These are phyloP conservation scores for Ailurus styani DNA, from an alignment of 2,113 vertebrate genomes.

Conservation along the genomic window DNA sequence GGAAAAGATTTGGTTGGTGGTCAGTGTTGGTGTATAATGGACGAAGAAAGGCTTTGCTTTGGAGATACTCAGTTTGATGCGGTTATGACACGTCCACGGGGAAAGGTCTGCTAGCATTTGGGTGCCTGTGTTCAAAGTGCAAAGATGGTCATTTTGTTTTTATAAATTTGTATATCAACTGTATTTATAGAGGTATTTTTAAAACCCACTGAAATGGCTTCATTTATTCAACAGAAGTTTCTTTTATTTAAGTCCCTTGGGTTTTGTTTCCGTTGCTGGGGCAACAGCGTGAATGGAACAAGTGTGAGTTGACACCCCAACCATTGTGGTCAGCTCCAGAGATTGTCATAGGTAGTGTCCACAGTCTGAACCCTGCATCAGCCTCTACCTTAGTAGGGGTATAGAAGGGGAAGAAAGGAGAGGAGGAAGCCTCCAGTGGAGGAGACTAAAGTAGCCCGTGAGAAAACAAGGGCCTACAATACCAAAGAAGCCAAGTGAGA, in stretches of 20 bases:
- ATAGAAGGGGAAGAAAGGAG: not conserved
- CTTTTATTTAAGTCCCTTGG: not conserved
- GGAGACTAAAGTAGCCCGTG: not conserved
- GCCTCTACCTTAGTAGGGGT: not conserved
- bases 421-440: not conserved
- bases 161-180: not conserved
- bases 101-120: not conserved
- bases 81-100: not conserved
- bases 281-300: not conserved
- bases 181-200: not conserved
- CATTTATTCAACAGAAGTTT: not conserved
- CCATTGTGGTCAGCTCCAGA: not conserved
- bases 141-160: not conserved
- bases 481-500: not conserved
- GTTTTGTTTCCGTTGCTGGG: not conserved
- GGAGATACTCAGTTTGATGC: not conserved
- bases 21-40: not conserved
- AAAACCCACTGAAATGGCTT: not conserved
- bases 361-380: not conserved
- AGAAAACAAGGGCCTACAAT: not conserved
- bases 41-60: not conserved
- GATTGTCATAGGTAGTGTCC: not conserved
- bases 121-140: not conserved
- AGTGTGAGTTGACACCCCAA: not conserved
- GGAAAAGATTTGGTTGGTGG: no score